Evolutionary conservation across 2,113 vertebrate genomes (phyloP), one percentile per base, ranked within the genome.

Genomic region (Clarias batrachus): DNA sequence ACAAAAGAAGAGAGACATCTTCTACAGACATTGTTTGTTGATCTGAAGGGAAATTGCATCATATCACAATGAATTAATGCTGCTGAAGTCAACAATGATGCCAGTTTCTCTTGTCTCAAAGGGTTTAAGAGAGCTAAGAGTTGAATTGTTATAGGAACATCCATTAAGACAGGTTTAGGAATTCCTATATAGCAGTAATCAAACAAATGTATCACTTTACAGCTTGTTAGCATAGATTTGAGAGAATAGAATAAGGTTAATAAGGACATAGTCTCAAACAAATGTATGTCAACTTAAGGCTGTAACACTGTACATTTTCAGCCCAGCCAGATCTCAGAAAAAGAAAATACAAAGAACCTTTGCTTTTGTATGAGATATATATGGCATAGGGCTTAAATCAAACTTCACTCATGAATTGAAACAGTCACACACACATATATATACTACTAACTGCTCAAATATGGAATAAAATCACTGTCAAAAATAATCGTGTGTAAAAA

Each of bases 41-140:
- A 52, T 76, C 73, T 52, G 37, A 54, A 79, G 77, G 77, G 73
- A 76, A 76, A 76, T 52, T 76, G 10, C 33, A 76, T 76, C 73
- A 52, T 23, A 73, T 27, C 52, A 56, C n/a, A 57, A 56, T n/a
- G 74, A 41, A 33, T 41, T 3, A 27, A 27, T 57, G 56, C 25
- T 56, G 21, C 52, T 16, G 52, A 56, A 56, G 56, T 33, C n/a
- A 19, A 57, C 77, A 21, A 33, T 33, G 27, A 59, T 59, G 54
- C 77, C 54, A 30, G 4, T 79, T 33, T 9, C 56, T 57, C 56
- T 57, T 57, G 14, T 57, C 7, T 57, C 52, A 6, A 54, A 56
- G 13, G n/a, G 14, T 30, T 56, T 30, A 27, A 48, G 48, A 48
- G 7, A 48, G 57, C n/a, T 8, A 27, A 79, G 7, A 79, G n/a